Conservation (phyloP, 2,797 vertebrate genomes). For the Manis crassicaudata region DNA sequence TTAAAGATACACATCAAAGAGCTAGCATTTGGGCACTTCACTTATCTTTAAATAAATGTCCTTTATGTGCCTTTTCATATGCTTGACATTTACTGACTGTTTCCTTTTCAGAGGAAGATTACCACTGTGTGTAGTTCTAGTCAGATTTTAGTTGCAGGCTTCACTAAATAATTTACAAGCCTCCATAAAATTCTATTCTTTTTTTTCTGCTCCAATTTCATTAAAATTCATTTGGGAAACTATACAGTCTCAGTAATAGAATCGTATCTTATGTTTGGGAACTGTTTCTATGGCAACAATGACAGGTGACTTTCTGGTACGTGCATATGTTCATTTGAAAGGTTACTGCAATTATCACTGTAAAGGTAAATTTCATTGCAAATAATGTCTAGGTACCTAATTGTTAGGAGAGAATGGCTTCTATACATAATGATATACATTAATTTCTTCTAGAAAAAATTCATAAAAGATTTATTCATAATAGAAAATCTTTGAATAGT, state of each 20-base stretch:
- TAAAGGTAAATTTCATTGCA: constrained; percentile 56
- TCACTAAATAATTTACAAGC: constrained; percentile 74
- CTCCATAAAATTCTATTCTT: constrained; percentile 53
- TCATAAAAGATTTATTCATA: background rate
- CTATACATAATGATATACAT: background rate
- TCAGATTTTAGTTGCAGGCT: constrained; percentile 57
- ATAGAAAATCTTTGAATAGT: constrained; percentile 37
- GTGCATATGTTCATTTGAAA: constrained; percentile 72
- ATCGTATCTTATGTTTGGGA: constrained; percentile 77
- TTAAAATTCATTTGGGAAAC: constrained; percentile 78
- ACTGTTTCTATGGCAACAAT: constrained; percentile 81
- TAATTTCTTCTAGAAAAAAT: constrained; percentile 18
- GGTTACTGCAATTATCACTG: constrained; percentile 74
- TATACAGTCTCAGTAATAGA: constrained; percentile 72
- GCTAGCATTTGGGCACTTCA: background rate
- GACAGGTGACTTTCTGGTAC: constrained; percentile 75
- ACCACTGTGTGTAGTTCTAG: background rate
- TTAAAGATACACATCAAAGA: background rate
- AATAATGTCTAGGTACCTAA: background rate
- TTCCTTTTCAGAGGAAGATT: constrained; percentile 45
- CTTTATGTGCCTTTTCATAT: background rate
- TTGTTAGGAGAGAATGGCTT: constrained; percentile 12
- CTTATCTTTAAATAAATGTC: background rate
- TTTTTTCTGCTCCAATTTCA: constrained; percentile 47
- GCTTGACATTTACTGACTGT: constrained; percentile 31